These are phyloP conservation scores for Myotis lucifugus DNA, from an alignment of 2,113 vertebrate species.

Conservation along the genomic window DNA sequence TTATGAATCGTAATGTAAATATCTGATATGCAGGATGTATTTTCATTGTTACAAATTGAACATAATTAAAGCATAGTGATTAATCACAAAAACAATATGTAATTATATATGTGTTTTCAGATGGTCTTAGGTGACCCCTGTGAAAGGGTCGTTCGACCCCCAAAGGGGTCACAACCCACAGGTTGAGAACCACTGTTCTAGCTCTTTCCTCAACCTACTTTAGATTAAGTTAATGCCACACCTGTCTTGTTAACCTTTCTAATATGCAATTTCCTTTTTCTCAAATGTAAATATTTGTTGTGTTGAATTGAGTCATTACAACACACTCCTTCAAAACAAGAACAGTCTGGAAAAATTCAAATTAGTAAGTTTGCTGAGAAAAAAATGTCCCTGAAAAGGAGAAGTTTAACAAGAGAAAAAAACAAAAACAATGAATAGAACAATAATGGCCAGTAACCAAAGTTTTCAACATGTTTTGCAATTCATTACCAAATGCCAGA, in stretches of 20 bases:
- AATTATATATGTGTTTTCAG: no score
- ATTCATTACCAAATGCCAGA: not conserved
- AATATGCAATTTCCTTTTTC: not conserved
- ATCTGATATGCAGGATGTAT: no score
- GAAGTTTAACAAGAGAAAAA: not conserved
- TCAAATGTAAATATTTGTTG: not conserved
- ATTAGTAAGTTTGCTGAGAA: not conserved
- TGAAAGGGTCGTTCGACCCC: no score
- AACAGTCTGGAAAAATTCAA: not conserved
- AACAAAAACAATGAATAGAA: constrained; percentile 8
- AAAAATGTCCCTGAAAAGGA: not conserved
- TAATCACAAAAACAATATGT: no score
- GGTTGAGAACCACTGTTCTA: not conserved
- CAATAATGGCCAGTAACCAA: not conserved
- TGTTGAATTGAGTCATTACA: not conserved
- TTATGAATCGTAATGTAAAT: no score
- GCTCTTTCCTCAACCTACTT: not conserved
- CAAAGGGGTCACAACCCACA: no score
- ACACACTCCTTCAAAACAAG: not conserved
- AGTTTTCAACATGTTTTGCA: not conserved
- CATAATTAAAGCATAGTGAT: no score
- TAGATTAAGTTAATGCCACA: not conserved
- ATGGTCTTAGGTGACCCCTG: no score
- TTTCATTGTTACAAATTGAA: no score
- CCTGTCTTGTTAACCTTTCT: not conserved